A percentile compares a stretch with the other conserved stretches of the same genome.
phyloP scores from a whole-genome alignment of 2,888 invertebrate species.

The Ctena decussata region DNA sequence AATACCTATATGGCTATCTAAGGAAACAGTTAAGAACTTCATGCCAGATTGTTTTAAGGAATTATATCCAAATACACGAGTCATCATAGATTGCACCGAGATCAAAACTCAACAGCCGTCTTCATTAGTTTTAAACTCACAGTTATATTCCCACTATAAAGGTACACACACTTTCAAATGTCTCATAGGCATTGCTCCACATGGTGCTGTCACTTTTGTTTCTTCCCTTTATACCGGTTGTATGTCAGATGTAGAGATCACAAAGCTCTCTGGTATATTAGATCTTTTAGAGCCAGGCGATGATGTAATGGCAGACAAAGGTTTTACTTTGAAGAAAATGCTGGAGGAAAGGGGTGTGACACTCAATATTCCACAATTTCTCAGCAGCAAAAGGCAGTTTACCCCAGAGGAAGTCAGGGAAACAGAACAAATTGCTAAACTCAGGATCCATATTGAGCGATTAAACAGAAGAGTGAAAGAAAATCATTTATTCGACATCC shows the following conservation, averaged over 20 bases:
- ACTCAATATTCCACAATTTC: constrained; percentile 19
- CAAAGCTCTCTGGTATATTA: not conserved
- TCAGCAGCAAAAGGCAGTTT: not conserved
- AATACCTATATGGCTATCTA: constrained; percentile 34
- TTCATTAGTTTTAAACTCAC: constrained; percentile 33
- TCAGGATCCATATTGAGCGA: constrained; percentile 22
- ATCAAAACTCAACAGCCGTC: no score
- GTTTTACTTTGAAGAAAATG: not conserved
- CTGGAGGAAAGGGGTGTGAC: not conserved
- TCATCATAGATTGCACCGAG: no score
- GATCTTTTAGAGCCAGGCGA: not conserved
- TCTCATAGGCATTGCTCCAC: constrained; percentile 20
- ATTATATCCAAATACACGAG: no score
- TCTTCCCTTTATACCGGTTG: no score
- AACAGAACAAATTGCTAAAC: constrained; percentile 19
- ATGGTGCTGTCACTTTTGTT: no score
- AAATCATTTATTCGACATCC: constrained; percentile 22
- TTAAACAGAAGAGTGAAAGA: constrained; percentile 31
- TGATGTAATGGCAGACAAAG: no score
- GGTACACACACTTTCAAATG: constrained; percentile 32
- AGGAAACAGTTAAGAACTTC: no score
- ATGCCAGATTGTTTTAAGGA: no score
- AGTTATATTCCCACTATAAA: constrained; percentile 21
- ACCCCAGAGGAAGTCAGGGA: not conserved
- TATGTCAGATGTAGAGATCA: no score